Evolutionary conservation across 2,113 vertebrate genomes (phyloP).

Genomic region (Brachirus orientalis): DNA sequence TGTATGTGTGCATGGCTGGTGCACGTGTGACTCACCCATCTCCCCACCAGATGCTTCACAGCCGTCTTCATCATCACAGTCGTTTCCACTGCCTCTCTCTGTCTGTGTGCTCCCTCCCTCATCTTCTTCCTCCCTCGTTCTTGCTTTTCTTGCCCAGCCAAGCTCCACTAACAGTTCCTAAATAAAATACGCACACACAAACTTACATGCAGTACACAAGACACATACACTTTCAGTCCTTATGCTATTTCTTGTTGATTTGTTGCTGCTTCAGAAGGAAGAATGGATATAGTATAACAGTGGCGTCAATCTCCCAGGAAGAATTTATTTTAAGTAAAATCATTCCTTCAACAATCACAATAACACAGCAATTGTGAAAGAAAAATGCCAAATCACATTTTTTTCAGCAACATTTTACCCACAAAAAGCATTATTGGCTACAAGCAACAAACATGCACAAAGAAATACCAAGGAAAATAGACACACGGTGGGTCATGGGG

Average conservation of each 20-base stretch:
- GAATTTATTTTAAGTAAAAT: no score
- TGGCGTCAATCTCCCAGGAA: background rate
- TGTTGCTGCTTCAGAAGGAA: background rate
- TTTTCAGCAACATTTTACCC: no score
- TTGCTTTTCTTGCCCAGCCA: slow-evolving; percentile 59
- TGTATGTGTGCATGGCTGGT: slow-evolving; percentile 13
- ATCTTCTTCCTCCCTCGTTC: slow-evolving; percentile 67
- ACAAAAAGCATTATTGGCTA: no score
- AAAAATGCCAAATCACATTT: no score
- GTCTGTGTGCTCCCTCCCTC: slow-evolving; percentile 74
- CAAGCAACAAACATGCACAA: background rate
- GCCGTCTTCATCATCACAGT: slow-evolving; percentile 91
- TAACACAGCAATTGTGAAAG: no score
- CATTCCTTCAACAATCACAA: no score
- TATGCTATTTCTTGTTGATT: background rate
- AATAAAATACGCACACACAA: slow-evolving; percentile 35
- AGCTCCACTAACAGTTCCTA: slow-evolving; percentile 80
- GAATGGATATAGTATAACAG: no score
- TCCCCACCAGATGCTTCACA: slow-evolving; percentile 86
- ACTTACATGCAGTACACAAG: background rate
- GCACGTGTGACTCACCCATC: slow-evolving; percentile 67
- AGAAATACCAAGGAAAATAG: background rate
- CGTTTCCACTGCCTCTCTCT: slow-evolving; percentile 82
- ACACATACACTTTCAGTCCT: background rate
- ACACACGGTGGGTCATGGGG: slow-evolving; percentile 10